These are phyloP conservation scores for Oreochromis spilurus DNA, from an alignment of 2,113 vertebrate species.

Conservation along the genomic window DNA sequence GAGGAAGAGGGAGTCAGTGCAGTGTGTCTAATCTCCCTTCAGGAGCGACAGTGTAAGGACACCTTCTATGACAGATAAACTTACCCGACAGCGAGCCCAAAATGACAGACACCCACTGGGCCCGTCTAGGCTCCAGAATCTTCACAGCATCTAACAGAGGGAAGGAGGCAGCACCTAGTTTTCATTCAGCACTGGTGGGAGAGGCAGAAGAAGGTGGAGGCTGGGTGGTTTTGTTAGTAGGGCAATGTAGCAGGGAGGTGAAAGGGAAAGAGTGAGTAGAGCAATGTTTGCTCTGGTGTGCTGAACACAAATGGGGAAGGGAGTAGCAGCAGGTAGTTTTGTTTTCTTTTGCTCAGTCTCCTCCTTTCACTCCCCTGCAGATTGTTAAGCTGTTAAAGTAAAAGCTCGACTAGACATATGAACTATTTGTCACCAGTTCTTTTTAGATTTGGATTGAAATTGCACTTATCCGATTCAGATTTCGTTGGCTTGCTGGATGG, in stretches of 20 bases:
- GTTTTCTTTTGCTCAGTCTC: background rate
- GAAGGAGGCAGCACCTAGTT: background rate
- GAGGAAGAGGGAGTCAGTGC: constrained; percentile 29
- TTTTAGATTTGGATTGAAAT: constrained; percentile 3
- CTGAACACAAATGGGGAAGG: constrained; percentile 5
- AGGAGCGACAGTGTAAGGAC: constrained; percentile 37
- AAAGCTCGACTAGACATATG: background rate
- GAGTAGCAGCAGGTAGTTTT: constrained; percentile 16
- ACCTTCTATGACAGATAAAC: constrained; percentile 59
- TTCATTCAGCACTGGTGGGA: background rate
- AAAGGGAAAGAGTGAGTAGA: background rate
- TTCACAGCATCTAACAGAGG: background rate
- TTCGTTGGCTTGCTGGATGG: background rate
- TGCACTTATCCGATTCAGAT: background rate
- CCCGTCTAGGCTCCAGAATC: background rate
- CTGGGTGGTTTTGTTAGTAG: background rate
- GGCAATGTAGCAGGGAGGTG: background rate
- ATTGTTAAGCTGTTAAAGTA: background rate
- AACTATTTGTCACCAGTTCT: background rate
- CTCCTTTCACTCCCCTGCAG: background rate
- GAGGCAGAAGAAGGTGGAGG: background rate
- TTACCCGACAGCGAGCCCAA: constrained; percentile 17
- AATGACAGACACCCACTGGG: constrained; percentile 39
- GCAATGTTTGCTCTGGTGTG: constrained; percentile 5
- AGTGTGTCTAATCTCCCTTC: constrained; percentile 63